These are phyloP conservation scores for Cyclophora albipunctata DNA, from an alignment of 2,888 invertebrate genomes.

Conservation along the genomic window DNA sequence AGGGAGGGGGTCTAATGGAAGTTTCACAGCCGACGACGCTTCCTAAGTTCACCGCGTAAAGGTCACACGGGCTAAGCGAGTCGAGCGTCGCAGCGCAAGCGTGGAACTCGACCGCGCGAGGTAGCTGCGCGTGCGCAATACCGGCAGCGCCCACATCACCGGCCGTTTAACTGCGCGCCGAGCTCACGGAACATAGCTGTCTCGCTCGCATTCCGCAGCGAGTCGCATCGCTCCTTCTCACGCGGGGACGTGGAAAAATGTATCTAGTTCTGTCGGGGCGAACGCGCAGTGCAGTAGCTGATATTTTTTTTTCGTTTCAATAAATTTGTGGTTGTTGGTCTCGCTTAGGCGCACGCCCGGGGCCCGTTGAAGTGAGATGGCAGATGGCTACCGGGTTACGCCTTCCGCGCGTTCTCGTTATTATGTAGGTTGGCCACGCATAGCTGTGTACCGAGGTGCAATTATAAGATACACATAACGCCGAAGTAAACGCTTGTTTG, in stretches of 20 bases:
- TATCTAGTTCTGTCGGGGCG: slow-evolving; percentile 73
- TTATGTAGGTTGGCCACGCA: slow-evolving; percentile 70
- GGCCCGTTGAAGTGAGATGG: slow-evolving; percentile 63
- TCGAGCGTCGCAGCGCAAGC: slow-evolving; percentile 65
- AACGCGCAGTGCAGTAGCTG: slow-evolving; percentile 72
- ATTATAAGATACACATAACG: slow-evolving; percentile 63
- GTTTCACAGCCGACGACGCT: slow-evolving; percentile 71
- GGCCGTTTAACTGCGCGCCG: slow-evolving; percentile 59
- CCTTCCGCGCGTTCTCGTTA: slow-evolving; percentile 72
- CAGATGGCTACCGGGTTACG: slow-evolving; percentile 72
- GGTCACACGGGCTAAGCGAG: slow-evolving; percentile 71
- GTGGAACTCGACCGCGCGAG: slow-evolving; percentile 66
- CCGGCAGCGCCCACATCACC: slow-evolving; percentile 74
- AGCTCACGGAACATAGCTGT: slow-evolving; percentile 35
- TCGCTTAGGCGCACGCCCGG: slow-evolving; percentile 68
- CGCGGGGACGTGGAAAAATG: slow-evolving; percentile 69
- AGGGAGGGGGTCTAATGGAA: slow-evolving; percentile 66
- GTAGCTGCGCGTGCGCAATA: slow-evolving; percentile 72
- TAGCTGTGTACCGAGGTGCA: slow-evolving; percentile 60
- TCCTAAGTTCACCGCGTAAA: slow-evolving; percentile 74
- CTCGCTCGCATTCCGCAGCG: slow-evolving; percentile 38
- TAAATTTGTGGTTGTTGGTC: slow-evolving; percentile 74
- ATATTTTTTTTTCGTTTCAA: slow-evolving; percentile 71
- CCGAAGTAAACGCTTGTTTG: slow-evolving; percentile 66
- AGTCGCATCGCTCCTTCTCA: slow-evolving; percentile 35